Conservation (phyloP, 2,797 vertebrate genomes). For the Coranthus polyacanthus region DNA sequence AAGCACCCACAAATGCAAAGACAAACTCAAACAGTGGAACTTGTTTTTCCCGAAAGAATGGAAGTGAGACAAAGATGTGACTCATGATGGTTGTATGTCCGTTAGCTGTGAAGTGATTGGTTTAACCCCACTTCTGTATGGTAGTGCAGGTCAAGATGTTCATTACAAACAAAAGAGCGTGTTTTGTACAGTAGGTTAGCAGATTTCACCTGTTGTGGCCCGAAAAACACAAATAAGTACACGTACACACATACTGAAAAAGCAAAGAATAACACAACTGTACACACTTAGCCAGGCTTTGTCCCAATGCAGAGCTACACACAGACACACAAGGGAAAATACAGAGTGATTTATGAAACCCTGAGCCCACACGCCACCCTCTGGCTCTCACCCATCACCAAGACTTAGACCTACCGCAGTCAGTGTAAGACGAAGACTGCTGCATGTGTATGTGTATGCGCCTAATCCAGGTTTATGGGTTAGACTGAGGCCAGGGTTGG, state of each 20-base stretch:
- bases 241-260: conserved; percentile 1
- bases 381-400: conserved; percentile 82
- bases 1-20: conserved; percentile 17
- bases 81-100: conserved; percentile 3
- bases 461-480: conserved; percentile 76
- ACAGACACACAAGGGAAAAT: conserved; percentile 53
- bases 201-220: conserved; percentile 59
- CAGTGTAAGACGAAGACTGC: conserved; percentile 62
- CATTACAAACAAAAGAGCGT: conserved; percentile 19
- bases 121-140: conserved; percentile 21
- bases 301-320: conserved; percentile 31
- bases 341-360: conserved; percentile 80
- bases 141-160: conserved; percentile 19
- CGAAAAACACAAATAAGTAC: conserved; percentile 35
- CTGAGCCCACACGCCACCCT: conserved; percentile 87
- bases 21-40: conserved; percentile 7
- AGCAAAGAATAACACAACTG: conserved; percentile 38
- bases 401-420: conserved; percentile 79
- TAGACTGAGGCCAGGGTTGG: conserved; percentile 63
- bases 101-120: conserved; percentile 21
- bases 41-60: neutral
- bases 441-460: conserved; percentile 59
- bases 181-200: conserved; percentile 18
- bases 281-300: conserved; percentile 28
- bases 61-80: conserved; percentile 24